Conservation (phyloP, 1,140 invertebrate species). For the Bombus turneri region DNA sequence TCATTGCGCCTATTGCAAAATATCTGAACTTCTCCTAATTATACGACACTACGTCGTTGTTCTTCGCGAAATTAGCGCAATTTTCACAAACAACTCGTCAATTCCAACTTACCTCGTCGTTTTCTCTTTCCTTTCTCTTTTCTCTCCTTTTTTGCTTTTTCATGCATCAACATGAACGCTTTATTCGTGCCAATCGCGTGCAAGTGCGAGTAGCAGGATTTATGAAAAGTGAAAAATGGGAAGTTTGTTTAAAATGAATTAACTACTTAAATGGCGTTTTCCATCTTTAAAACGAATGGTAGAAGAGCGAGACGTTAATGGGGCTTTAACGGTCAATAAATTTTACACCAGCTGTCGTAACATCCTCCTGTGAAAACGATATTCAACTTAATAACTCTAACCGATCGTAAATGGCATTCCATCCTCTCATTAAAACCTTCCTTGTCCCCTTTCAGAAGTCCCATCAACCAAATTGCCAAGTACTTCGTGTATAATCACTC, state of each 20-base stretch:
- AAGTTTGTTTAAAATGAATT: not conserved
- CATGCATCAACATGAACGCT: no score
- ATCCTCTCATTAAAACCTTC: slow-evolving; percentile 1
- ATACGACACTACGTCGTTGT: slow-evolving; percentile 1
- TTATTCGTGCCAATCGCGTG: no score
- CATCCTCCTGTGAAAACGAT: slow-evolving; percentile 18
- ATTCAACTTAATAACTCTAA: slow-evolving; percentile 15
- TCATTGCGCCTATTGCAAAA: slow-evolving; percentile 16
- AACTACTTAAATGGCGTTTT: slow-evolving; percentile 4
- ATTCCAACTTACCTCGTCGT: not conserved
- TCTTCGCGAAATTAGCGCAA: slow-evolving; percentile 1
- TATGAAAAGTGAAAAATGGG: not conserved
- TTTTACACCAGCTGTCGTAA: slow-evolving; percentile 4
- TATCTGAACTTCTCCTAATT: slow-evolving; percentile 11
- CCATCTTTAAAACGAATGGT: not conserved
- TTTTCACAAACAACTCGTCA: not conserved
- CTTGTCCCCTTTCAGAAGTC: not conserved
- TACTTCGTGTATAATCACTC: not conserved
- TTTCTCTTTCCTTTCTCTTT: not conserved
- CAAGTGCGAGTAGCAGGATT: not conserved
- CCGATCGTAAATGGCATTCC: slow-evolving; percentile 1
- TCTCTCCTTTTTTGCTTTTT: not conserved
- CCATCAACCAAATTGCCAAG: not conserved
- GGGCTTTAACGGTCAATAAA: not conserved
- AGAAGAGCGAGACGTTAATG: not conserved